phyloP scores from a whole-genome alignment of 2,888 invertebrate species.

The Drosophila nigricruria region DNA sequence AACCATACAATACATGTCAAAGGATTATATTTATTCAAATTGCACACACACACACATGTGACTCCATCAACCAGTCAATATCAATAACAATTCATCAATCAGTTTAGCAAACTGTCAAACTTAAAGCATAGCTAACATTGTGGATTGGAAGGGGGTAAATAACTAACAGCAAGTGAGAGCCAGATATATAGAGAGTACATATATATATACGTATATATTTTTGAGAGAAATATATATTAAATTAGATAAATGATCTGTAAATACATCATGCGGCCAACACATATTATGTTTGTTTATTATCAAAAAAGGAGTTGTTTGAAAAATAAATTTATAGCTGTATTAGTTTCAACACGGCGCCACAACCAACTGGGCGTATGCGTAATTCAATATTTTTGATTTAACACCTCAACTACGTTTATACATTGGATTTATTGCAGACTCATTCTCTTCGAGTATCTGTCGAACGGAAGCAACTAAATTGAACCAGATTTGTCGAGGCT shows the following conservation, averaged over 20 bases:
- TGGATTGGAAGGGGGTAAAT: slow-evolving; percentile 6
- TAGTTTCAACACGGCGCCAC: slow-evolving; percentile 25
- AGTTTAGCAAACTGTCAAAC: slow-evolving; percentile 45
- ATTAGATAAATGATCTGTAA: slow-evolving; percentile 55
- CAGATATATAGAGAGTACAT: slow-evolving; percentile 31
- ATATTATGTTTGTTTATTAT: slow-evolving; percentile 26
- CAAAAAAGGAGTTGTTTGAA: slow-evolving; percentile 8
- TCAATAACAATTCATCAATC: slow-evolving; percentile 57
- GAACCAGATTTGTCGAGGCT: slow-evolving; percentile 20
- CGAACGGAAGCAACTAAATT: slow-evolving; percentile 15
- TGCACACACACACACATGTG: slow-evolving; percentile 61
- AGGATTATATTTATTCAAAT: slow-evolving; percentile 49
- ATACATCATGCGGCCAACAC: slow-evolving; percentile 65
- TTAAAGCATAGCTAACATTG: slow-evolving; percentile 46
- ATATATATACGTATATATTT: slow-evolving; percentile 26
- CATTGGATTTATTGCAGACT: slow-evolving; percentile 11
- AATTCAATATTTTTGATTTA: slow-evolving; percentile 21
- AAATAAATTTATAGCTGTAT: slow-evolving; percentile 25
- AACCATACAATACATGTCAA: slow-evolving; percentile 53
- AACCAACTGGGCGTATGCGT: slow-evolving; percentile 50
- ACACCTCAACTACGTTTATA: slow-evolving; percentile 12
- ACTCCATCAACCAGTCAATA: slow-evolving; percentile 51
- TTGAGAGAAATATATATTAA: slow-evolving; percentile 33
- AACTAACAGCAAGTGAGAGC: slow-evolving; percentile 49
- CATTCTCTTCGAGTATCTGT: background rate